Conservation (phyloP, 2,113 vertebrate genomes). For the Calyptomena viridis region DNA sequence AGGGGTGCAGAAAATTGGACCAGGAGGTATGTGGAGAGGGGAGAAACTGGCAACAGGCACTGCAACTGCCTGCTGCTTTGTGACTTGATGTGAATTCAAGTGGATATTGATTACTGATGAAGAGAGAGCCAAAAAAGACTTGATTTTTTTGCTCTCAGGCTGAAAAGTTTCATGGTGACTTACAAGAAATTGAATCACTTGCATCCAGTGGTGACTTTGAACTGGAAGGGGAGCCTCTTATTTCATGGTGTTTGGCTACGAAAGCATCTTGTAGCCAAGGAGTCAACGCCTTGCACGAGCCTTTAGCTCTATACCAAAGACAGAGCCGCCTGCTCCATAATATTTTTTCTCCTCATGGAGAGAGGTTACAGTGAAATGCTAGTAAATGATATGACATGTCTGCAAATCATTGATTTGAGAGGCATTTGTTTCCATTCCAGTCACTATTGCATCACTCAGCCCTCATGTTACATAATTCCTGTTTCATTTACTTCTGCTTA, state of each 20-base stretch:
- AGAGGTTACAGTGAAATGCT: background rate
- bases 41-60: background rate
- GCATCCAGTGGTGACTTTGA: background rate
- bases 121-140: background rate
- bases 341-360: background rate
- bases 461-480: background rate
- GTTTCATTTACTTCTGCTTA: constrained; percentile 9
- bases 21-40: background rate
- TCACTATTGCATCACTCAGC: background rate
- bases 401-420: background rate
- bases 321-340: background rate
- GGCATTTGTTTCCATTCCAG: background rate
- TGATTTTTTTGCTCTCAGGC: background rate
- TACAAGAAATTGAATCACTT: background rate
- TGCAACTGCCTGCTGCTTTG: background rate
- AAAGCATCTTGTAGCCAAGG: background rate
- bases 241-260: background rate
- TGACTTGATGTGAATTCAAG: background rate
- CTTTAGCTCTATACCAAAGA: background rate
- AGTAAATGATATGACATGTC: background rate
- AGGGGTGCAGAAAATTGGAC: background rate
- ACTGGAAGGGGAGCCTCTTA: background rate
- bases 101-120: background rate
- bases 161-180: background rate
- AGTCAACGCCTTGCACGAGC: background rate